A percentile compares a stretch with the other conserved stretches of the same genome.
Conservation (phyloP, 2,113 vertebrate species). For the Cyphomyrus plagiostoma region DNA sequence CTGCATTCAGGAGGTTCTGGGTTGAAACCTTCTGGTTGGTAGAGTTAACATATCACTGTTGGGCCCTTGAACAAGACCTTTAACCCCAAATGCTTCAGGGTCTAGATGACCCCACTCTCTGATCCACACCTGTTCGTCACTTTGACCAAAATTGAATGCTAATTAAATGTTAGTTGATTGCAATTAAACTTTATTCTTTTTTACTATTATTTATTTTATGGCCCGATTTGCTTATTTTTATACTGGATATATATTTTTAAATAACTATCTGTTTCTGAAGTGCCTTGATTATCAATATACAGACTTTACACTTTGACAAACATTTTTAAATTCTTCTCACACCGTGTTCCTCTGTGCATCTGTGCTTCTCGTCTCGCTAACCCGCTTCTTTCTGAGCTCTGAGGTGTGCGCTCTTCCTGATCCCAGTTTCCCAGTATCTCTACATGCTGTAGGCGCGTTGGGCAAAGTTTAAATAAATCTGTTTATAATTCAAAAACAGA, state of each 20-base stretch:
- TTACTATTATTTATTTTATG: not conserved
- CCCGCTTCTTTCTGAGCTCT: constrained; percentile 45
- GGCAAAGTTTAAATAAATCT: constrained; percentile 34
- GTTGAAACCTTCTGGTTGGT: not conserved
- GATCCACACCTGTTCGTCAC: not conserved
- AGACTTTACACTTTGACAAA: not conserved
- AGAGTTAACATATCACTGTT: not conserved
- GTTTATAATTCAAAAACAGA: constrained; percentile 62
- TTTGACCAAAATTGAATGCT: not conserved
- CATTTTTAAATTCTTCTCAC: not conserved
- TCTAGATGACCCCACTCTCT: not conserved
- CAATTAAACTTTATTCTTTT: too few relatives aligned
- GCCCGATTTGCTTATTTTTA: not conserved
- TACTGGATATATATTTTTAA: not conserved
- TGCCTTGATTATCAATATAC: too few relatives aligned
- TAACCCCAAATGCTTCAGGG: not conserved
- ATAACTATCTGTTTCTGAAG: too few relatives aligned
- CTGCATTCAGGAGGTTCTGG: not conserved
- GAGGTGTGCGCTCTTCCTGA: constrained; percentile 32
- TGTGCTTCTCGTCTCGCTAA: not conserved
- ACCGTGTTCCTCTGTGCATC: not conserved
- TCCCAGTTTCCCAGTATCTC: constrained; percentile 50
- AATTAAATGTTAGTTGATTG: not conserved
- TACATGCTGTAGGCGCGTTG: not conserved
- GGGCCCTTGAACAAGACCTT: not conserved